phyloP scores from a whole-genome alignment of 2,113 vertebrate genomes.

The Zeus faber region DNA sequence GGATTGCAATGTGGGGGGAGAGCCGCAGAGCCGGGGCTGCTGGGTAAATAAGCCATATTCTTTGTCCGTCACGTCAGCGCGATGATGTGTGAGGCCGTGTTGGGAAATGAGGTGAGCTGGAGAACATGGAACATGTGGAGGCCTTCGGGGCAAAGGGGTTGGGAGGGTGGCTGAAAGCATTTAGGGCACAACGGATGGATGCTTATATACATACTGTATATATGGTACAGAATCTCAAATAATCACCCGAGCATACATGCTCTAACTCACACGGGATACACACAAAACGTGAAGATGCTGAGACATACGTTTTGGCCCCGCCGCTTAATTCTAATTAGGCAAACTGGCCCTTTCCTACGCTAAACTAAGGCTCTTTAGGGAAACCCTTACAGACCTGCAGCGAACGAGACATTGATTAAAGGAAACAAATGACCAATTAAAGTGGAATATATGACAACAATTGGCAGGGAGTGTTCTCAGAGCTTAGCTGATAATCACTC shows the following conservation, averaged over 20 bases:
- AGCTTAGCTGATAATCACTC: conserved; percentile 43
- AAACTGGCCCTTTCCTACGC: conserved; percentile 9
- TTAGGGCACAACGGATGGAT: too few species aligned
- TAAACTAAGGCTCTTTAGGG: conserved; percentile 21
- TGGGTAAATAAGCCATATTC: conserved; percentile 42
- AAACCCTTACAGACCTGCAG: conserved; percentile 31
- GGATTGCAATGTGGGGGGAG: too few species aligned
- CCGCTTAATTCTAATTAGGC: conserved; percentile 24
- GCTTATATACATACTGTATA: conserved; percentile 17
- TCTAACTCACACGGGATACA: not conserved
- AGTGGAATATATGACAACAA: conserved; percentile 30
- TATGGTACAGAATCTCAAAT: conserved; percentile 9
- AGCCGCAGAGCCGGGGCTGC: too few species aligned
- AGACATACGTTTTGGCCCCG: conserved; percentile 23
- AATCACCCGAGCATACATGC: not conserved
- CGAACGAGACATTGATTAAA: conserved; percentile 36
- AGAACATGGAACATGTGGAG: conserved; percentile 48
- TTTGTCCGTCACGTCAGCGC: conserved; percentile 41
- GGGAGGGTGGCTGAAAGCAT: too few species aligned
- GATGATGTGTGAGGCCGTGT: conserved; percentile 45
- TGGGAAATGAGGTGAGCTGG: conserved; percentile 39
- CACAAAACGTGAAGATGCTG: conserved; percentile 19
- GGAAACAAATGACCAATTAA: conserved; percentile 61
- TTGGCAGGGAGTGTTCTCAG: conserved; percentile 9
- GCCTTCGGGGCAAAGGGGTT: conserved; percentile 29